Evolutionary conservation across 2,797 vertebrate species (phyloP).

Genomic region (Etheostoma perlongum): DNA sequence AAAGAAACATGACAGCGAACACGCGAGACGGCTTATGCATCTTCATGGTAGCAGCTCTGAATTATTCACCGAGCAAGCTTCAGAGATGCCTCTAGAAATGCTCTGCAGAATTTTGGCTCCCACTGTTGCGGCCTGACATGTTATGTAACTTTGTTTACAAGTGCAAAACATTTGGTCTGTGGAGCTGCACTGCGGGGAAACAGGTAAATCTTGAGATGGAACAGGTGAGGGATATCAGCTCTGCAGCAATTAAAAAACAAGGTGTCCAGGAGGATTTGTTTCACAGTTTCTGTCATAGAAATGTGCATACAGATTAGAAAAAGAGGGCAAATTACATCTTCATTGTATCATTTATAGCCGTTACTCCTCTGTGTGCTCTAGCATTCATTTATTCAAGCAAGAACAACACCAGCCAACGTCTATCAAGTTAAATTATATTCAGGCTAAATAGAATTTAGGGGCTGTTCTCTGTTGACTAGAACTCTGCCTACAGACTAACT

Average conservation of each 20-base stretch:
- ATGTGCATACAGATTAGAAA: slow-evolving; percentile 23
- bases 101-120: slow-evolving; percentile 38
- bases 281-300: neutral
- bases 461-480: slow-evolving; percentile 54
- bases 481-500: slow-evolving; percentile 50
- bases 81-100: slow-evolving; percentile 44
- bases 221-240: slow-evolving; percentile 26
- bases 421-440: slow-evolving; percentile 62
- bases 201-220: slow-evolving; percentile 25
- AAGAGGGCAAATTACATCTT: slow-evolving; percentile 16
- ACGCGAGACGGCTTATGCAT: slow-evolving; percentile 40
- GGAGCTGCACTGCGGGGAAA: slow-evolving; percentile 31
- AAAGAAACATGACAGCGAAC: slow-evolving; percentile 55
- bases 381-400: slow-evolving; percentile 53
- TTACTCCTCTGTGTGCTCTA: slow-evolving; percentile 6
- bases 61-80: slow-evolving; percentile 66
- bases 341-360: slow-evolving; percentile 34
- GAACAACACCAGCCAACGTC: slow-evolving; percentile 47
- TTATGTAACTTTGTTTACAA: slow-evolving; percentile 71
- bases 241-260: slow-evolving; percentile 19
- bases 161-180: slow-evolving; percentile 31
- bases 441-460: slow-evolving; percentile 60
- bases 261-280: neutral
- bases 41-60: slow-evolving; percentile 45
- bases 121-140: slow-evolving; percentile 18